Base-by-base conservation (phyloP, 2,113 vertebrate genomes). In the Eolophus roseicapilla region DNA sequence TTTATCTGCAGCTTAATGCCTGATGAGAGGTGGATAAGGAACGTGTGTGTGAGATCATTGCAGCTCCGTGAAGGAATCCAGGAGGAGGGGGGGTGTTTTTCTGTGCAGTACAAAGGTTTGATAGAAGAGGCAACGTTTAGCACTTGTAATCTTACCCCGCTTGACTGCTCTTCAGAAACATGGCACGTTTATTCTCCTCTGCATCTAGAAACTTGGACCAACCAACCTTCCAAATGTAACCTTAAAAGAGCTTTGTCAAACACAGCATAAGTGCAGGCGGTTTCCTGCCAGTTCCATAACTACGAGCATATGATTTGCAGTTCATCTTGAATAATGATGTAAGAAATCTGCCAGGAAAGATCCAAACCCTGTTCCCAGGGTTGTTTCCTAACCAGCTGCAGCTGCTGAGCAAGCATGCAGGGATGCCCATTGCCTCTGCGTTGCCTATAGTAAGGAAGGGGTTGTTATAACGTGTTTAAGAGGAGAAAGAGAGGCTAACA, bases 291-390 rank as follows among this genome's bases (percentile, higher is more conserved):
- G 95, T 92, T 91, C 96, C 96, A 46, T 90, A 96, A 92, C 96
- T 90, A 80, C 2, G 31, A 96, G 96, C 96, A 89, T 82, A 87
- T 84, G 97, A 97, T 96, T 95, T 96, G 93, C 95, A 93, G 92
- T 93, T 97, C 95, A 68, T 96, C 96, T 94, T 93, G 95, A 97
- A 91, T 97, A 92, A 95, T 39, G 88, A 91, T 95, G 94, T 93
- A 95, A 97, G 96, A 95, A 93, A 97, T 91, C 92, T 97, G 96
- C 97, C 95, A 93, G 94, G 90, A 97, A 95, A 74, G 93, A 86
- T 94, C 96, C 96, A 43, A 95, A 60, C 13, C 62, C 94, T 82
- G 73, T 97, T 97, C 82, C 95, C 87, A 65, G 75, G 63, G 29
- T 73, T 90, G 76, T 84, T 96, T 83, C 93, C 39, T 97, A 96